Base-by-base conservation (phyloP, 1,140 invertebrate species). In the Drosophila athabasca region DNA sequence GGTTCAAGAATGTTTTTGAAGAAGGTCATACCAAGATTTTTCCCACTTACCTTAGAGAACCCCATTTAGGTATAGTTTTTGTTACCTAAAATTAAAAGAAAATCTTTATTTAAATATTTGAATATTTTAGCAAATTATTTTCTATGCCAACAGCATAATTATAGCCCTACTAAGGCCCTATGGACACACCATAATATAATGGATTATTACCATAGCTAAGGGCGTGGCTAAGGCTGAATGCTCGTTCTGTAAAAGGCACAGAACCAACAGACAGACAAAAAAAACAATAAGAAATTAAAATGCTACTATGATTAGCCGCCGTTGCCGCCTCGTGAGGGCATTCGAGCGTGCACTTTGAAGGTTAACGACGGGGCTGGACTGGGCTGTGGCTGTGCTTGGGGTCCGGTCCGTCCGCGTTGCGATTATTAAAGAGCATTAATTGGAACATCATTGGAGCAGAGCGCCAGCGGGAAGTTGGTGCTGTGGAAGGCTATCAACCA, bases 321-420 rank as follows among this genome's bases (percentile, higher is more conserved):
- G 51, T 53, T 55, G 58, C 77, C 55, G 66, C 78, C 70, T 59
- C 59, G 65, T 64, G 75, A 39, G 69, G 62, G 72, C 72, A 76
- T 67, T 87, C 78, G 78, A 85, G 78, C 81, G 75, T 87, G 65
- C 62, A 70, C 54, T 65, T 31, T 66, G 74, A 87, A 87, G 81
- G 81, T 74, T 75, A 81, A 45, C 15, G 43, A 29, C 39, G 62
- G 76, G 60, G 72, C 71, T 59, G 72, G 62, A 66, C 52, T 26
- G 51, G 31, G 51, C 29, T 19, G 17, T 19, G 17, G 17, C 17
- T 19, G n/a, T n/a, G n/a, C n/a, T 39, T 53, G 8, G 31, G 51
- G 31, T 11, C 24, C 4, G 51, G 31, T 11, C 24, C 24, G 51
- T 53, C 22, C 31, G n/a, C 61, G 58, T 58, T 46, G 71, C 66